phyloP scores from a whole-genome alignment of 2,113 vertebrate species.

The Turnix velox region DNA sequence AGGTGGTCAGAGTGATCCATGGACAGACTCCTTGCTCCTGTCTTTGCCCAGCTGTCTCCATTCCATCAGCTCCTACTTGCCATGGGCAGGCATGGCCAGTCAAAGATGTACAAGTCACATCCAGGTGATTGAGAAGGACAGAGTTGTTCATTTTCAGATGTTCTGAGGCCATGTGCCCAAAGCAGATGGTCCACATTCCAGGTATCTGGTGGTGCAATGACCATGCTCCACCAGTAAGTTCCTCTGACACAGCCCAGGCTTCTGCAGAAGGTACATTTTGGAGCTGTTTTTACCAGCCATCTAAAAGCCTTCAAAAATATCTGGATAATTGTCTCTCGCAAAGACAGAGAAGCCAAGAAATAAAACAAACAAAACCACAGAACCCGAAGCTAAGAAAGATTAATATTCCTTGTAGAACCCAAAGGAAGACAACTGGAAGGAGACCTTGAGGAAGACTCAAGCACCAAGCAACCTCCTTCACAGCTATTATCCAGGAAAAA shows the following conservation, averaged over 20 bases:
- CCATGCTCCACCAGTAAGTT: background rate
- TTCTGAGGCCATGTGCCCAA: background rate
- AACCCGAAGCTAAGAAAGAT: background rate
- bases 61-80: background rate
- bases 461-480: background rate
- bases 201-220: background rate
- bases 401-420: background rate
- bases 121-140: background rate
- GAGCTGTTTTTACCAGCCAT: background rate
- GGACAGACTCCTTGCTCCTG: background rate
- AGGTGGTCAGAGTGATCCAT: background rate
- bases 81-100: rapidly evolving
- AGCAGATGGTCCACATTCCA: background rate
- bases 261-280: background rate
- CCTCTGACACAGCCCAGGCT: background rate
- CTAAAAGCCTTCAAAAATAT: background rate
- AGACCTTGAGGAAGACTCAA: background rate
- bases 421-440: background rate
- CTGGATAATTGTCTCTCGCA: background rate
- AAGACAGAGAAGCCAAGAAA: background rate
- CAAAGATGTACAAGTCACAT: background rate
- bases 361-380: background rate
- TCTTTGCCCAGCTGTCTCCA: background rate
- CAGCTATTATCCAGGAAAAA: background rate
- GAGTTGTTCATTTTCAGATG: background rate